phyloP scores from a whole-genome alignment of 2,888 invertebrate genomes.

The Mesopsocus fuscifrons region DNA sequence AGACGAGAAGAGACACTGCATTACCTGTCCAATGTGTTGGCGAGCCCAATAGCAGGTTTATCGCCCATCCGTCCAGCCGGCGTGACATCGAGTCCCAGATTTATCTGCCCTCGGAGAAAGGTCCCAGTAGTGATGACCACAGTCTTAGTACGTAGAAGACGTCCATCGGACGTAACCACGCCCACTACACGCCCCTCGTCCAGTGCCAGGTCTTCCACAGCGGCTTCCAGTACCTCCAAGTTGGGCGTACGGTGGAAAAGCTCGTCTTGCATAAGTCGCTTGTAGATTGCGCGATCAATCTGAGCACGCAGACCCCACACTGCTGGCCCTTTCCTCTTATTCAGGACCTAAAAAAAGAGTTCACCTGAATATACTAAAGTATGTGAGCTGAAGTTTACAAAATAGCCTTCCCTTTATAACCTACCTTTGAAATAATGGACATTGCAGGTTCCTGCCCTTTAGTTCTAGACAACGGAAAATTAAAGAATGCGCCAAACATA shows the following conservation, averaged over 20 bases:
- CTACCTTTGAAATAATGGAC: too few relatives aligned
- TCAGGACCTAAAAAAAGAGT: conserved; percentile 42
- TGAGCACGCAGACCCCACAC: conserved; percentile 80
- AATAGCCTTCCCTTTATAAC: too few relatives aligned
- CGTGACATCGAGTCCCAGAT: conserved; percentile 40
- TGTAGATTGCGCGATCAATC: conserved; percentile 67
- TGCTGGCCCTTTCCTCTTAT: conserved; percentile 64
- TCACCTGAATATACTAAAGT: too few relatives aligned
- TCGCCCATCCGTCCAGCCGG: conserved; percentile 73
- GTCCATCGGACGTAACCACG: conserved; percentile 36
- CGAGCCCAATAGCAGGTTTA: conserved; percentile 53
- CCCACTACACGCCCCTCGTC: conserved; percentile 29
- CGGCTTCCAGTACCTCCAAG: conserved; percentile 43
- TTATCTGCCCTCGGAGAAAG: conserved; percentile 68
- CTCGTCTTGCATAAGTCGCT: conserved; percentile 50
- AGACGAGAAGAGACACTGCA: too few relatives aligned
- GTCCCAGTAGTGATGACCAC: conserved; percentile 79
- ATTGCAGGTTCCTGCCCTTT: too few relatives aligned
- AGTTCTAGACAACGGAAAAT: too few relatives aligned
- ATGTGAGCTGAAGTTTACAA: too few relatives aligned
- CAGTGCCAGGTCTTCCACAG: conserved; percentile 63
- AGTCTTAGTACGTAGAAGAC: conserved; percentile 34
- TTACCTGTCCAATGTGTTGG: conserved; percentile 41
- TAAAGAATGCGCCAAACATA: too few relatives aligned
- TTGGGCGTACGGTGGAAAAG: conserved; percentile 39